phyloP scores from a whole-genome alignment of 2,888 invertebrate genomes.

The Salticus scenicus region DNA sequence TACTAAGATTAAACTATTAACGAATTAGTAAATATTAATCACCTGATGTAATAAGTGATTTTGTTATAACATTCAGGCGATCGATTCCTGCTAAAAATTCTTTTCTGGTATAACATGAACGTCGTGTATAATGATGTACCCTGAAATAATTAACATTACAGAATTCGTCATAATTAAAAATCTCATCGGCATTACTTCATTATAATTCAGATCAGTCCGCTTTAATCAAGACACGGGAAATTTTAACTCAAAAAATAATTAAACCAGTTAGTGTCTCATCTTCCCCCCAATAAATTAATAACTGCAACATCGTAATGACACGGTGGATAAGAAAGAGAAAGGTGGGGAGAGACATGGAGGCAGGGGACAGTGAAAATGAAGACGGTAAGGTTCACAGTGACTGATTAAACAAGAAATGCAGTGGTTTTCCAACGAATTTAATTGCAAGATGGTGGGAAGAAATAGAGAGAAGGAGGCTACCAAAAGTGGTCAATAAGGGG shows the following conservation, averaged over 20 bases:
- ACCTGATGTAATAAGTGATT: too few species aligned
- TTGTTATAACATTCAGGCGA: too few species aligned
- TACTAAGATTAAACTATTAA: too few species aligned
- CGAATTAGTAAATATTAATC: too few species aligned
- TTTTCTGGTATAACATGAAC: too few species aligned
- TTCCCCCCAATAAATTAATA: slow-evolving; percentile 3
- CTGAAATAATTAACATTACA: too few species aligned
- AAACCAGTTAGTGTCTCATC: not conserved
- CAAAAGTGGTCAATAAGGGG: not conserved
- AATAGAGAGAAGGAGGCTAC: too few species aligned
- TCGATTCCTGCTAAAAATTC: too few species aligned
- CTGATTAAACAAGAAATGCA: not conserved
- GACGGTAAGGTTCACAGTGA: not conserved
- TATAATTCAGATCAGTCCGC: not conserved
- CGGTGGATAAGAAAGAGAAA: too few species aligned
- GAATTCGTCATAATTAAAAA: not conserved
- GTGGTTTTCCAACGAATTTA: not conserved
- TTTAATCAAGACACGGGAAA: not conserved
- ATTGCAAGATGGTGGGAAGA: not conserved
- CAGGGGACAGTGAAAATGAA: not conserved
- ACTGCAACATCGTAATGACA: not conserved
- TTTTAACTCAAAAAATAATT: not conserved
- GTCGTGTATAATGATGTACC: too few species aligned
- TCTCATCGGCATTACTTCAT: not conserved
- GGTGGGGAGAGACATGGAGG: not conserved